Conservation (phyloP, 53 echinoderm and acorn worm species). For the Echinometra lucunter region DNA sequence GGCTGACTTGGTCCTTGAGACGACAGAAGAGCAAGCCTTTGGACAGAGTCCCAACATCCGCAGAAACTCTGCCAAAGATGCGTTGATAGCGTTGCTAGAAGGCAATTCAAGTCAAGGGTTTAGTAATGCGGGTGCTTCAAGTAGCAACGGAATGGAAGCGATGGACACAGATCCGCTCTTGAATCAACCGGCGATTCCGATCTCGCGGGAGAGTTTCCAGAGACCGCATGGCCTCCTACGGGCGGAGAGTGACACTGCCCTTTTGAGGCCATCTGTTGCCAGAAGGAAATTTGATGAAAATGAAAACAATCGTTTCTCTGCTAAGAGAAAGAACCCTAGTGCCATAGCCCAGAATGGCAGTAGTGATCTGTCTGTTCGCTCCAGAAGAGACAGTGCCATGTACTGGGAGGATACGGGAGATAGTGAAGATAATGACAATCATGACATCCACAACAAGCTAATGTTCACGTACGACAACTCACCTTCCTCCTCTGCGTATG, state of each 20-base stretch:
- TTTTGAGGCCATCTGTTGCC: neutral
- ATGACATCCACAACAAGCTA: slow-evolving; percentile 28
- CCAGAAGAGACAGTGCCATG: neutral
- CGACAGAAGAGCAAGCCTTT: slow-evolving; percentile 74
- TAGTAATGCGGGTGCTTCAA: neutral
- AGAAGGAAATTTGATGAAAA: slow-evolving; percentile 55
- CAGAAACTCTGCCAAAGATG: slow-evolving; percentile 64
- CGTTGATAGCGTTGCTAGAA: slow-evolving; percentile 57
- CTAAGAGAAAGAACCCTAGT: neutral
- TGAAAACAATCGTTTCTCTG: slow-evolving; percentile 31
- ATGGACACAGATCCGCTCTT: slow-evolving; percentile 51
- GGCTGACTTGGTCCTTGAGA: slow-evolving; percentile 73
- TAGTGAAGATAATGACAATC: neutral
- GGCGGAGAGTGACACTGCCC: slow-evolving; percentile 62
- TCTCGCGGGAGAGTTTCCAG: slow-evolving; percentile 62
- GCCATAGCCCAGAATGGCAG: neutral
- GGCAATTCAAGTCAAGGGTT: neutral
- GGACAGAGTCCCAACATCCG: slow-evolving; percentile 51
- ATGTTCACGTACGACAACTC: slow-evolving; percentile 67
- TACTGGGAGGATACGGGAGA: slow-evolving; percentile 56
- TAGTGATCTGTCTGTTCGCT: neutral
- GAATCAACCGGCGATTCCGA: slow-evolving; percentile 28
- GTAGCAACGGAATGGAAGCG: neutral
- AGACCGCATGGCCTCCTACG: slow-evolving; percentile 38
- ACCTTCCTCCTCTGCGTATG: slow-evolving; percentile 14